Evolutionary conservation across 2,888 invertebrate species (phyloP).

Genomic region (Cataglyphis altisquamis): DNA sequence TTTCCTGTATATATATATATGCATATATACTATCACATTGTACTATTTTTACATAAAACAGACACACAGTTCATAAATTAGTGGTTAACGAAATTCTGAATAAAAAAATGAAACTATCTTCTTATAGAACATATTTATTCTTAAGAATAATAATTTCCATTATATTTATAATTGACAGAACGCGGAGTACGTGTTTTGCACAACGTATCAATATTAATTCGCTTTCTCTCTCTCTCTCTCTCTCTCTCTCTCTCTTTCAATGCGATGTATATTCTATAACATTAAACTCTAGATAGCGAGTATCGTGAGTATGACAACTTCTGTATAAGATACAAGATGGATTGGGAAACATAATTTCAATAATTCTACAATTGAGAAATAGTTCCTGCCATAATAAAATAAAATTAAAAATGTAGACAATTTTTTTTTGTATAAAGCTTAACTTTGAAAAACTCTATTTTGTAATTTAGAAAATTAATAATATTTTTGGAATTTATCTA

Average conservation of each 20-base stretch:
- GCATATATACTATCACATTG: no score
- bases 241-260: conserved; percentile 13
- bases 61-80: no score
- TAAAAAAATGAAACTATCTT: neutral
- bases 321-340: conserved; percentile 36
- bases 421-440: no score
- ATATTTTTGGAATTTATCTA: no score
- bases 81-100: neutral
- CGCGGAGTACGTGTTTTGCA: conserved; percentile 64
- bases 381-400: neutral
- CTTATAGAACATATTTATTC: neutral
- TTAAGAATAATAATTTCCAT: conserved; percentile 11
- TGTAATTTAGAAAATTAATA: no score
- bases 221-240: no score
- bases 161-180: conserved; percentile 71
- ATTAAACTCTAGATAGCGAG: conserved; percentile 71
- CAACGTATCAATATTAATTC: conserved; percentile 59
- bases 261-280: conserved; percentile 54
- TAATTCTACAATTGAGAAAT: neutral
- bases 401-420: neutral
- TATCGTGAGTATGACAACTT: conserved; percentile 67
- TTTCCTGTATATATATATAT: no score
- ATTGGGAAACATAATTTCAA: neutral
- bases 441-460: no score
- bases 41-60: no score